Evolutionary conservation across 1,140 invertebrate species (phyloP), one percentile per base, ranked within the genome.

Genomic region (Apis florea): DNA sequence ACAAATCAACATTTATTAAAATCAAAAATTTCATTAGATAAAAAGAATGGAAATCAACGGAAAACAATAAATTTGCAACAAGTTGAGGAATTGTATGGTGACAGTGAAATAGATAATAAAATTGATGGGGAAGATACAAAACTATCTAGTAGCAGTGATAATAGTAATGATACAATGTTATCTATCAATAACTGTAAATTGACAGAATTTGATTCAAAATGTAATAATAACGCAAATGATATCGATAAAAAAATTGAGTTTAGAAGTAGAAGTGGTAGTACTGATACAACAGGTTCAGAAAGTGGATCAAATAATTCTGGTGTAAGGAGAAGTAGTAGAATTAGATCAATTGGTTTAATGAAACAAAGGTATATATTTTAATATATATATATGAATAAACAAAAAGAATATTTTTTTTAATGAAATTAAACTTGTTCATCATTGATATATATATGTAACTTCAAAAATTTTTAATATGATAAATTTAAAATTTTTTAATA

Each of bases 241-340:
- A 26, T 67, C 11, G 91, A 93, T n/a, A 93, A 92, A 79, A 92
- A 90, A 66, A 49, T 84, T 58, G 91, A 89, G 59, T 92, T 92
- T 54, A 88, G 93, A 72, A 90, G 89, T 77, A 89, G 93, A 21
- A 94, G 93, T 79, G 92, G 92, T 53, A 94, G 92, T 49, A 94
- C 90, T 5, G 93, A 94, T 75, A 93, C 92, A 21, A 93, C 92
- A 1, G 92, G 90, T 26, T 92, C 91, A 4, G 94, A 94, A 77
- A 93, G 91, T 81, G 91, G 93, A 58, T 94, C 93, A 8, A 93
- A 92, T 47, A 93, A 91, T 77, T 93, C 93, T 24, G 92, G 89
- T n/a, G 90, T 94, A 24, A 88, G 94, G 24, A 88, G 94, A 31
- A 94, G 94, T 79, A 94, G 90, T 84, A 90, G 94, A 85, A 94